These are phyloP conservation scores for Porites lutea DNA, from an alignment of 64 coral and sea anemone species.

Conservation along the genomic window DNA sequence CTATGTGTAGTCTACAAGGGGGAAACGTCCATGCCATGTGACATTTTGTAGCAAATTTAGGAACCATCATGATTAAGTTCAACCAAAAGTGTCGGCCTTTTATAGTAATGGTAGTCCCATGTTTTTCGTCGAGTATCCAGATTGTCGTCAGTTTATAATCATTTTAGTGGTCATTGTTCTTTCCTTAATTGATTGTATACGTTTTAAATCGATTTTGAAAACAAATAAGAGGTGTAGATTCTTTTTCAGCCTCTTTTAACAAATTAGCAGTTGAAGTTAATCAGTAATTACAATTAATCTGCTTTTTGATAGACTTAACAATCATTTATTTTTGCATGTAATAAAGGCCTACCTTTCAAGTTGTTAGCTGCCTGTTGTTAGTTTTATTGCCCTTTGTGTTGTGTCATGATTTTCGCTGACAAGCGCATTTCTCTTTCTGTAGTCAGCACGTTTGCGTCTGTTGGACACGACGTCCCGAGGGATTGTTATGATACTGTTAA, in stretches of 20 bases:
- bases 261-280: background rate
- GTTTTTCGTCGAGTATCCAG: no score
- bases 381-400: background rate
- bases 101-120: no score
- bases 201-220: background rate
- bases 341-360: conserved; percentile 27
- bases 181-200: background rate
- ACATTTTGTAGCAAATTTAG: background rate
- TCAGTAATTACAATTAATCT: background rate
- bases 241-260: background rate
- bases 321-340: conserved; percentile 43
- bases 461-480: no score
- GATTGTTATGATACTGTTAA: no score
- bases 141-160: background rate
- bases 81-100: no score
- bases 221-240: background rate
- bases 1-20: background rate
- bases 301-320: background rate
- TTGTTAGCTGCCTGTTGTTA: no score
- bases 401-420: background rate
- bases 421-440: no score
- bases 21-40: background rate
- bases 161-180: background rate
- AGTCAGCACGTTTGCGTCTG: no score
- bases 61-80: background rate